Evolutionary conservation across 2,888 invertebrate genomes (phyloP).

Genomic region (Acleris laterana): DNA sequence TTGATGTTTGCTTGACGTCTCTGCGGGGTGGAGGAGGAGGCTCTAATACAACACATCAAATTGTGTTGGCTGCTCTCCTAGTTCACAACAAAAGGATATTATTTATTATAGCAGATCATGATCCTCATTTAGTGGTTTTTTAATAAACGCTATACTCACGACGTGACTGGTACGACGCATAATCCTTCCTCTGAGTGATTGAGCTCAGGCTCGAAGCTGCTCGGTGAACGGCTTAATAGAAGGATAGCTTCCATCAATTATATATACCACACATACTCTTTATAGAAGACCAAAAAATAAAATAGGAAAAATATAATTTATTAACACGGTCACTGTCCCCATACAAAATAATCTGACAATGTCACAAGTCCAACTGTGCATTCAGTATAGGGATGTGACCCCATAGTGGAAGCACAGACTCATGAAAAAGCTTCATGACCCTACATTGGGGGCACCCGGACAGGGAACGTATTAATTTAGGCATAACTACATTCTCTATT

Average conservation of each 20-base stretch:
- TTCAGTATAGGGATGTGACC: too few species aligned
- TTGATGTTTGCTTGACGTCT: neutral
- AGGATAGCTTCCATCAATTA: neutral
- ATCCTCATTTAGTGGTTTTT: neutral
- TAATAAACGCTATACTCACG: slow-evolving; percentile 36
- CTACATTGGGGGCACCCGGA: too few species aligned
- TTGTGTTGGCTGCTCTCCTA: slow-evolving; percentile 61
- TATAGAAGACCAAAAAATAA: too few species aligned
- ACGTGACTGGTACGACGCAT: slow-evolving; percentile 14
- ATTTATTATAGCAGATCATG: neutral
- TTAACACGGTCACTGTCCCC: too few species aligned
- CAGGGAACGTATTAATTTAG: too few species aligned
- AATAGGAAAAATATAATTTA: too few species aligned
- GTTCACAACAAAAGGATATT: slow-evolving; percentile 40
- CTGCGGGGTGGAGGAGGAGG: neutral
- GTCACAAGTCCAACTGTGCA: too few species aligned
- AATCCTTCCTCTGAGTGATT: slow-evolving; percentile 27
- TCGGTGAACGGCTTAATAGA: slow-evolving; percentile 29
- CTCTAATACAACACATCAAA: slow-evolving; percentile 69
- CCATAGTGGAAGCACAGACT: too few species aligned
- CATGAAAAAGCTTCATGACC: too few species aligned
- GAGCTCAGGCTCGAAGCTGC: slow-evolving; percentile 33
- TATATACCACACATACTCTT: too few species aligned
- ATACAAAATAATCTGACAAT: too few species aligned
- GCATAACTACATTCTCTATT: too few species aligned